A percentile compares a stretch with the other conserved stretches of the same genome.
phyloP scores from a whole-genome alignment of 2,113 vertebrate species.

The Tyrannus savana region DNA sequence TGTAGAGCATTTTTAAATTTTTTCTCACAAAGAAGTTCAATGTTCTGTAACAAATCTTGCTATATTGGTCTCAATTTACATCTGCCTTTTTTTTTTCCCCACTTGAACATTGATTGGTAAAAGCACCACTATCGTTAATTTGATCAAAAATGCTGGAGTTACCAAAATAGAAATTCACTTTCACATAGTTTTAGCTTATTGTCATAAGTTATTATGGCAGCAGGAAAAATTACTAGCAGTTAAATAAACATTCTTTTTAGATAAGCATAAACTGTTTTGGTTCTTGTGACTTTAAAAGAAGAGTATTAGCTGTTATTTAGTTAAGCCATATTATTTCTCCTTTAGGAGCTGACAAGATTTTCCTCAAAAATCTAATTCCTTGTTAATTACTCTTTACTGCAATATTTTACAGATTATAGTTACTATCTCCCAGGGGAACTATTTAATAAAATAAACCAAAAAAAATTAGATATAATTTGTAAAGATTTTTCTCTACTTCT shows the following conservation, averaged over 20 bases:
- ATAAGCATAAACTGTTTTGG: not conserved
- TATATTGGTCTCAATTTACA: not conserved
- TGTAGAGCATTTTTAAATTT: not conserved
- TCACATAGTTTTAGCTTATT: not conserved
- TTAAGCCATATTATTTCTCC: not conserved
- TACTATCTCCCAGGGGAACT: not conserved
- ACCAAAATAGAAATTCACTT: not conserved
- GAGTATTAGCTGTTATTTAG: not conserved
- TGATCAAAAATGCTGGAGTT: not conserved
- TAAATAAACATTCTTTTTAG: not conserved
- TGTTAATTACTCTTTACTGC: not conserved
- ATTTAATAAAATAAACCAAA: not conserved
- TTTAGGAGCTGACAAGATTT: not conserved
- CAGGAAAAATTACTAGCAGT: not conserved
- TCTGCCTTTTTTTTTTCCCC: not conserved
- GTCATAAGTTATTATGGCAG: not conserved
- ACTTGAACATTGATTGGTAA: not conserved
- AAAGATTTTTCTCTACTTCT: not conserved
- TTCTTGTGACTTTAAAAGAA: not conserved
- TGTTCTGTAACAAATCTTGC: not conserved
- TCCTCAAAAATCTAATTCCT: not conserved
- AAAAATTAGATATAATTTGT: not conserved
- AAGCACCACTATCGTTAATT: not conserved
- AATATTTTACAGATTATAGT: not conserved
- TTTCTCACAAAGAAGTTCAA: not conserved